Conservation (phyloP, 2,113 vertebrate genomes). For the Neodon shergylaensis region DNA sequence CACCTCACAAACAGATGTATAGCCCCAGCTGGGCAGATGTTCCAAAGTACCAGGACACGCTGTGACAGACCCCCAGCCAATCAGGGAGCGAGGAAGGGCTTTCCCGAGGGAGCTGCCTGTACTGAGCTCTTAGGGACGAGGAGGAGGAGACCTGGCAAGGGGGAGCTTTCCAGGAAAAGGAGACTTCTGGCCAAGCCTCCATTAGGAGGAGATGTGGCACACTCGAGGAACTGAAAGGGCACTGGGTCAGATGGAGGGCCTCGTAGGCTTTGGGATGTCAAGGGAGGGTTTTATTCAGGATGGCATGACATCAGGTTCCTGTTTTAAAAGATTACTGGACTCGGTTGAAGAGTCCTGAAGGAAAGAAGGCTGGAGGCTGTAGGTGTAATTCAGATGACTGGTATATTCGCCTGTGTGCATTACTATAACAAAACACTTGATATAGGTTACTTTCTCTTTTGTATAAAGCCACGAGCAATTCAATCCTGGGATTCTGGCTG, state of each 20-base stretch:
- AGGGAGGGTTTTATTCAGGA: background rate
- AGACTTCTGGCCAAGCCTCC: background rate
- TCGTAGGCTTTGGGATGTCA: background rate
- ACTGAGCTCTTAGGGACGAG: background rate
- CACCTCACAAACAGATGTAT: background rate
- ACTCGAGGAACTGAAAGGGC: background rate
- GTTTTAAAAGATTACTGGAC: background rate
- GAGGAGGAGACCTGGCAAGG: background rate
- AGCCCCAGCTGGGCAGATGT: fast-evolving
- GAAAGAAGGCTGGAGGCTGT: background rate
- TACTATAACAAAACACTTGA: background rate
- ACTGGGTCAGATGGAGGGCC: background rate
- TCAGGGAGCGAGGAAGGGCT: background rate
- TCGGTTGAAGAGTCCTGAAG: background rate
- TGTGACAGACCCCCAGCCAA: background rate
- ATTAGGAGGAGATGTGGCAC: background rate
- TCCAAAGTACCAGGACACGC: background rate
- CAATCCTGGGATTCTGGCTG: background rate
- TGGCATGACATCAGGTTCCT: background rate
- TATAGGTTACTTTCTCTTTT: background rate
- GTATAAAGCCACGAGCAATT: background rate
- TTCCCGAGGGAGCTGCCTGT: background rate
- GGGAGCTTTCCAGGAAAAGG: background rate
- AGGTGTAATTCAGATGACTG: background rate
- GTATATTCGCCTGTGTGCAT: background rate